These are phyloP conservation scores for Volucella inflata DNA, from an alignment of 2,888 invertebrate species.

Conservation along the genomic window DNA sequence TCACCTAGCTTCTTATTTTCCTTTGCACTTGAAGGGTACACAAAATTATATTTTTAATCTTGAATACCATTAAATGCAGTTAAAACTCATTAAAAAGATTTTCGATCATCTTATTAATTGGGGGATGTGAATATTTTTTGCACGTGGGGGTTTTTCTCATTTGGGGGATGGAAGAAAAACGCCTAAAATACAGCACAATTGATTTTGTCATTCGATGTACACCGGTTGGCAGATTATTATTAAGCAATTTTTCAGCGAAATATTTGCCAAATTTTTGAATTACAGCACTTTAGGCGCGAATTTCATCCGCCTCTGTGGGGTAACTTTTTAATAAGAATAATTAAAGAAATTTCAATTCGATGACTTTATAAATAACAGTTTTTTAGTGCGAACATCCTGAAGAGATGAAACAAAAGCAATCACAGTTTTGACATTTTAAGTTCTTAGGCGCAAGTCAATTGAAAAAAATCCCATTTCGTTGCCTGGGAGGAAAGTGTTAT, in stretches of 20 bases:
- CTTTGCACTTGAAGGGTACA: conserved; percentile 26
- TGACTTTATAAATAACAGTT: conserved; percentile 65
- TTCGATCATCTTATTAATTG: conserved; percentile 4
- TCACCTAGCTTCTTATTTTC: conserved; percentile 4
- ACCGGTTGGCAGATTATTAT: conserved; percentile 73
- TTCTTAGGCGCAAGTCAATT: conserved; percentile 77
- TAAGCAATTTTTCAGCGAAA: conserved; percentile 55
- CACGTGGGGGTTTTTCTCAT: conserved; percentile 32
- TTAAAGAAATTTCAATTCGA: conserved; percentile 70
- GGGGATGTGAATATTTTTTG: conserved; percentile 3
- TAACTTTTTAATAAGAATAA: conserved; percentile 39
- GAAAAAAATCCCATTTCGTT: conserved; percentile 56
- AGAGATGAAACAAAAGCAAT: conserved; percentile 71
- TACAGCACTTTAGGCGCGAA: conserved; percentile 44
- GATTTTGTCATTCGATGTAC: conserved; percentile 74
- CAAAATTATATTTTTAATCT: conserved; percentile 19
- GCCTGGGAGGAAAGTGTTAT: conserved; percentile 44
- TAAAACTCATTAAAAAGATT: conserved; percentile 20
- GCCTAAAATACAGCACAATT: conserved; percentile 76
- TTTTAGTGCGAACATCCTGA: conserved; percentile 72
- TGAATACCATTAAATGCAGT: not conserved
- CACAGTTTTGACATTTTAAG: conserved; percentile 76
- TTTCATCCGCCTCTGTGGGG: conserved; percentile 25
- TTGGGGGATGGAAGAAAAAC: conserved; percentile 57
- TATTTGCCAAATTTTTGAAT: conserved; percentile 25